These are phyloP conservation scores for Cylindroiulus punctatus DNA, from an alignment of 2,888 invertebrate genomes.

Conservation along the genomic window DNA sequence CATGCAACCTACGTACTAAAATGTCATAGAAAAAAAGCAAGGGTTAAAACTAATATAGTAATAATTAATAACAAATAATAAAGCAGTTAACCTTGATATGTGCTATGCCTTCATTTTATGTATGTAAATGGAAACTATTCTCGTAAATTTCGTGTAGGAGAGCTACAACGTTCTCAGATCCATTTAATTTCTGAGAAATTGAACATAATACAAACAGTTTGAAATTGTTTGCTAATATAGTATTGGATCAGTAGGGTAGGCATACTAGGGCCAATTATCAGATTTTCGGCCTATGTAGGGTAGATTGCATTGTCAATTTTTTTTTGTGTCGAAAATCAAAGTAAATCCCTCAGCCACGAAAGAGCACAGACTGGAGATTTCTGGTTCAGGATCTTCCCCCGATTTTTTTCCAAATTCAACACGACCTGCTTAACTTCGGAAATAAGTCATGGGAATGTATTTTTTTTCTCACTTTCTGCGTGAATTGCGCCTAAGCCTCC, in stretches of 20 bases:
- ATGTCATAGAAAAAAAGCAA: no score
- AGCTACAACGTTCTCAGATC: no score
- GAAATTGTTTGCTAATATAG: no score
- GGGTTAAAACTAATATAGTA: no score
- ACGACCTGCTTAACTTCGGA: constrained; percentile 27
- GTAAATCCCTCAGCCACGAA: constrained; percentile 37
- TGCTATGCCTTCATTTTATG: no score
- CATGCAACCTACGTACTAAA: no score
- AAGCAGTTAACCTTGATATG: no score
- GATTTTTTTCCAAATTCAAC: not conserved
- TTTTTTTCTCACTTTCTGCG: not conserved
- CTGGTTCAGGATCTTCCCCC: constrained; percentile 25
- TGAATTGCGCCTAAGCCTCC: not conserved
- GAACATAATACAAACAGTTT: no score
- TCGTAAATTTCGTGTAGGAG: no score
- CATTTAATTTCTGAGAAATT: no score
- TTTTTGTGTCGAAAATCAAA: not conserved
- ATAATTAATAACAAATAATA: no score
- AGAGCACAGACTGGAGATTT: constrained; percentile 1
- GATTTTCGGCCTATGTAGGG: not conserved
- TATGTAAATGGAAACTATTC: no score
- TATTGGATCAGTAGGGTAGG: constrained; percentile 8
- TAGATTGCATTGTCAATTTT: not conserved
- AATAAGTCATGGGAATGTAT: constrained; percentile 32
- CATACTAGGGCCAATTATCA: not conserved